phyloP scores from a whole-genome alignment of 2,113 vertebrate species.

The Mesitornis unicolor region DNA sequence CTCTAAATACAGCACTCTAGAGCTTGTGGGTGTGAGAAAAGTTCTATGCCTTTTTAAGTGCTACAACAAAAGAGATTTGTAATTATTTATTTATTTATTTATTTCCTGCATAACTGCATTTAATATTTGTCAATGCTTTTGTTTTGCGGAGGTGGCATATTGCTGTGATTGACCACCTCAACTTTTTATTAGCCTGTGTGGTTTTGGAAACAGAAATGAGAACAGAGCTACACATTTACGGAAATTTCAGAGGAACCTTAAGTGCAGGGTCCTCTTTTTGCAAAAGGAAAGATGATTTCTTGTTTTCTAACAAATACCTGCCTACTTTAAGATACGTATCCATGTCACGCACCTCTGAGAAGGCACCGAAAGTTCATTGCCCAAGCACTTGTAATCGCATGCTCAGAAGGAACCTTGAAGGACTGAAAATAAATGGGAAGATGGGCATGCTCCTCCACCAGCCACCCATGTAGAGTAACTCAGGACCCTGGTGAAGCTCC shows the following conservation, averaged over 20 bases:
- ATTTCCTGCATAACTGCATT: conserved; percentile 1
- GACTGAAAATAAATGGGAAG: not conserved
- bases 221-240: rapidly evolving
- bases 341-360: not conserved
- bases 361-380: not conserved
- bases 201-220: not conserved
- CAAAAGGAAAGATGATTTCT: not conserved
- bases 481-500: not conserved
- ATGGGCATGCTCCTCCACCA: not conserved
- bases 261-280: rapidly evolving
- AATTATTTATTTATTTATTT: not conserved
- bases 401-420: not conserved
- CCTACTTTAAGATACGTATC: not conserved
- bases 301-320: not conserved
- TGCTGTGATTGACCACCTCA: not conserved
- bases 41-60: conserved; percentile 55
- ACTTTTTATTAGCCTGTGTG: not conserved
- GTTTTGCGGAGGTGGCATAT: not conserved
- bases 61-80: conserved; percentile 29
- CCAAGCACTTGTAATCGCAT: not conserved
- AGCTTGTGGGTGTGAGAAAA: conserved; percentile 71
- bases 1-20: conserved; percentile 35
- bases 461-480: not conserved
- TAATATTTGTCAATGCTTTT: not conserved
- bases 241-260: not conserved